Evolutionary conservation across 2,888 invertebrate genomes (phyloP).

Genomic region (Notocelia uddmanniana): DNA sequence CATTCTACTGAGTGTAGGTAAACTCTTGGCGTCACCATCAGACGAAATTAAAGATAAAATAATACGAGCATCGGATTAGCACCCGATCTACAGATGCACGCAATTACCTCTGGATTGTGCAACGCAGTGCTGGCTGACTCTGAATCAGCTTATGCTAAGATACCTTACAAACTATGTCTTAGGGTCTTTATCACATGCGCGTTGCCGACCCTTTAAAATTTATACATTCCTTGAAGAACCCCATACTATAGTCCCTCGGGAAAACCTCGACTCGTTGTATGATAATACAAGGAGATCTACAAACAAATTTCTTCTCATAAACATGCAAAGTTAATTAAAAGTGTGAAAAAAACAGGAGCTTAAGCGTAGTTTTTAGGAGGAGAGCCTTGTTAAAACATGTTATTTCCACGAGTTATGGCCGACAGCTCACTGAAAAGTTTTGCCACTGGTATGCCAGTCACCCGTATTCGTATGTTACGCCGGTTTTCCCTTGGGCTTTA

Average conservation of each 20-base stretch:
- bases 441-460: constrained; percentile 22
- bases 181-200: too few species aligned
- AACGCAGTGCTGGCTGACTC: too few species aligned
- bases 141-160: too few species aligned
- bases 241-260: background rate
- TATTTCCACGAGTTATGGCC: constrained; percentile 13
- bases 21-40: background rate
- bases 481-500: constrained; percentile 53
- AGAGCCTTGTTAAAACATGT: background rate
- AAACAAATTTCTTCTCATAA: background rate
- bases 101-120: too few species aligned
- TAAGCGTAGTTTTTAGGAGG: background rate
- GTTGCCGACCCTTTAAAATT: too few species aligned
- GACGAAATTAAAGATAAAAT: too few species aligned
- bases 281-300: background rate
- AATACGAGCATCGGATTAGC: too few species aligned
- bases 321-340: background rate
- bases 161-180: too few species aligned
- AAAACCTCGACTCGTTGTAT: background rate
- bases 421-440: constrained; percentile 37
- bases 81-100: too few species aligned
- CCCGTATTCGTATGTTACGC: constrained; percentile 43
- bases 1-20: background rate
- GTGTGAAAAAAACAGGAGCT: background rate
- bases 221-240: background rate